Base-by-base conservation (phyloP, 2,888 invertebrate species). In the Iselma pallidipennis region DNA sequence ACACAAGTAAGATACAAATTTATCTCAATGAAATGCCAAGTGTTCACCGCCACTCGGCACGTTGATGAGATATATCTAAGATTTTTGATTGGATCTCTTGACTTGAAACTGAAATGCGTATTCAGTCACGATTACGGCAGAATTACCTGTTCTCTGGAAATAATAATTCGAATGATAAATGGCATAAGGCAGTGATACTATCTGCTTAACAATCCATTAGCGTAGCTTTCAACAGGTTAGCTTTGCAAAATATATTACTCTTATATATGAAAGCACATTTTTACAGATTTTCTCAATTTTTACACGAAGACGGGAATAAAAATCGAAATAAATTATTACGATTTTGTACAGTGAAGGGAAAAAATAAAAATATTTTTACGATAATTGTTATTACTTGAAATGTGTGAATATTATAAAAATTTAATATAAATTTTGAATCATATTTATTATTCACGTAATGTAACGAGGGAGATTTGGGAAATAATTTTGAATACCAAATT, bases 131-230 rank as follows among this genome's bases (percentile, higher is more conserved):
- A 61, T 61, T 57, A 61, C 57, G 16, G 16, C 29, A 26, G 21
- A 52, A 52, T 25, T 52, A 52, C 31, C 28, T 51, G 51, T 31
- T 16, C 51, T 33, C 28, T 54, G 55, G 60, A 68, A 68, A 68
- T 66, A 69, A 66, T 67, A 67, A 66, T 68, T 65, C 62, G 51
- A 63, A 67, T 68, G 67, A 69, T 69, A 65, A 69, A 69, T 69
- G 66, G 63, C 42, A 57, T 42, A 64, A 64, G 60, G 57, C 63
- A 45, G 60, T 59, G 67, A 67, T 68, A 64, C 65, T 69, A 69
- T 69, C 67, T 65, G 63, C 63, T 66, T 66, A 69, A 69, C 69
- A 67, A 69, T 69, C 69, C 69, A 69, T 69, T 68, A 69, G 67
- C 62, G 67, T 59, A 42, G 64, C 67, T 61, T 63, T 66, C 69